Conservation (phyloP, 2,888 invertebrate genomes). For the Aelia acuminata region DNA sequence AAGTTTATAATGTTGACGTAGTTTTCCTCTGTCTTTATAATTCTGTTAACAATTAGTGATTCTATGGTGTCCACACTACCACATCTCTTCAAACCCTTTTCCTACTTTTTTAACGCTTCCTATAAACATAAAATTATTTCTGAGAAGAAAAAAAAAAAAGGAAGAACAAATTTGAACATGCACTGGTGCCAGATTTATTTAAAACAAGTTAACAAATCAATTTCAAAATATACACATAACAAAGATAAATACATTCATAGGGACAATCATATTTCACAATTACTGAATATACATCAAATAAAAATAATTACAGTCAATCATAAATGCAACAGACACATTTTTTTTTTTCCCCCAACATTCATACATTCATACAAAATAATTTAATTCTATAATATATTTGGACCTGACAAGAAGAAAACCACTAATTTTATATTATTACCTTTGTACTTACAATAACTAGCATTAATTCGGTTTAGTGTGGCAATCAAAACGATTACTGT, state of each 20-base stretch:
- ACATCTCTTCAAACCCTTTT: no score
- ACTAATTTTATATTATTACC: neutral
- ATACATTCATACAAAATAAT: neutral
- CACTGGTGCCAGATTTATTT: slow-evolving; percentile 37
- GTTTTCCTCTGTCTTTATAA: no score
- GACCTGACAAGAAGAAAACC: neutral
- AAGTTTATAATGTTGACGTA: no score
- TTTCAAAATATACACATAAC: slow-evolving; percentile 44
- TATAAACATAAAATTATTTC: neutral
- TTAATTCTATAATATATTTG: neutral
- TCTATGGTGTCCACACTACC: no score
- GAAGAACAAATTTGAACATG: neutral
- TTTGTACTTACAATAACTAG: slow-evolving; percentile 22
- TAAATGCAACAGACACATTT: neutral
- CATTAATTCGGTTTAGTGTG: slow-evolving; percentile 34
- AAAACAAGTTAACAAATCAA: slow-evolving; percentile 42
- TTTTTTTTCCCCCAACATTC: no score
- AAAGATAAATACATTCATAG: slow-evolving; percentile 6
- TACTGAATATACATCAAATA: no score
- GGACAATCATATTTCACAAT: neutral
- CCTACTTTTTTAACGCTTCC: neutral
- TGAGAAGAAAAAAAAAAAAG: neutral
- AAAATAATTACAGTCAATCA: neutral
- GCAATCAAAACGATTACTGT: neutral
- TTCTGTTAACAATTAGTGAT: no score